Percentiles rank a stretch among this genome's conserved stretches.
phyloP scores from a whole-genome alignment of 2,113 vertebrate genomes.

The Strix aluco region DNA sequence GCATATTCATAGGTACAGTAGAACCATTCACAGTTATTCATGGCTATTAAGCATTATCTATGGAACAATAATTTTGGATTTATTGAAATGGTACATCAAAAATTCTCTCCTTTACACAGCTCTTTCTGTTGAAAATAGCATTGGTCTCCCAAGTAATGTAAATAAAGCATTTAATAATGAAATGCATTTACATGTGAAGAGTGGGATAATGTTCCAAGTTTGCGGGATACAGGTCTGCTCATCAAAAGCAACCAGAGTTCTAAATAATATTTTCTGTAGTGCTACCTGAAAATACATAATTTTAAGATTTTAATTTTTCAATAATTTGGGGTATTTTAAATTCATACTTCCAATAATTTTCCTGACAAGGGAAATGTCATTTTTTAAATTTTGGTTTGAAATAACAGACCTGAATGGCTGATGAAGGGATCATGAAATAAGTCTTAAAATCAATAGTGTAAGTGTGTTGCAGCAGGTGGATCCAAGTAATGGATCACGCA shows the following conservation, averaged over 20 bases:
- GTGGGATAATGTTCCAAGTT: background rate
- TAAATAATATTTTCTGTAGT: background rate
- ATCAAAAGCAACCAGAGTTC: background rate
- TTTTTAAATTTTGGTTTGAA: background rate
- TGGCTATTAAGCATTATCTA: background rate
- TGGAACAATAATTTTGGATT: background rate
- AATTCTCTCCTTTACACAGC: background rate
- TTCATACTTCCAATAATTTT: background rate
- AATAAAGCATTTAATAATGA: background rate
- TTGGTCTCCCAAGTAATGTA: background rate
- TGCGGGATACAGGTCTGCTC: background rate
- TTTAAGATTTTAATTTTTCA: background rate
- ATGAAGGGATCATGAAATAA: background rate
- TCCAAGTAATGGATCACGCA: background rate
- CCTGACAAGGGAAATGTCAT: background rate
- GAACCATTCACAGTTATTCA: background rate
- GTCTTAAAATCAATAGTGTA: background rate
- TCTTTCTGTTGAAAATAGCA: background rate
- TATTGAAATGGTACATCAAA: background rate
- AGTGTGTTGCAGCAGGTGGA: background rate
- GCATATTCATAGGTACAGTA: background rate
- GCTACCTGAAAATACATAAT: background rate
- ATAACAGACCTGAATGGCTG: background rate
- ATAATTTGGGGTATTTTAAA: background rate
- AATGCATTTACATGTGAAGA: background rate